Evolutionary conservation across 2,113 vertebrate species (phyloP).

Genomic region (Siphamia tubifer): DNA sequence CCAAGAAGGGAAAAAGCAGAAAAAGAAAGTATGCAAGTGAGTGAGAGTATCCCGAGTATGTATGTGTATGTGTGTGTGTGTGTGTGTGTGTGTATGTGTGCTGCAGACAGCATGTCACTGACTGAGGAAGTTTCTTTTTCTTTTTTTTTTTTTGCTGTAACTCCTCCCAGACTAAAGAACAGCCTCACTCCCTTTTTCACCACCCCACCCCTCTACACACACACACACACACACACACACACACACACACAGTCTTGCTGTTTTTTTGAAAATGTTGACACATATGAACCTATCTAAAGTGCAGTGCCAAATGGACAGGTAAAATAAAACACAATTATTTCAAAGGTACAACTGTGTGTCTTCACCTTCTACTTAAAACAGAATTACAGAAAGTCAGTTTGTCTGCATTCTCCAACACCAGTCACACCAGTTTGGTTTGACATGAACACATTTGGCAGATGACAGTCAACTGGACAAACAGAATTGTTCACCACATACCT

Average conservation of each 20-base stretch:
- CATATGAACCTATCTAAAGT: background rate
- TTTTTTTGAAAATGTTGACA: background rate
- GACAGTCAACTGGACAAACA: conserved; percentile 4
- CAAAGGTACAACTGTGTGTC: background rate
- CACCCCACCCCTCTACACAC: background rate
- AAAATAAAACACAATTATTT: background rate
- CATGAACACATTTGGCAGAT: background rate
- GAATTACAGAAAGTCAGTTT: background rate
- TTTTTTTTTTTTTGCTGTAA: conserved; percentile 9
- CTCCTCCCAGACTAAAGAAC: conserved; percentile 62
- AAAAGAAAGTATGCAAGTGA: background rate
- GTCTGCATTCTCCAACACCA: conserved; percentile 59
- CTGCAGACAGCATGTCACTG: conserved; percentile 47
- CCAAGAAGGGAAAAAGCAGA: background rate
- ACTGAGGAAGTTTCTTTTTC: conserved; percentile 48
- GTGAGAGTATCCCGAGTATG: background rate
- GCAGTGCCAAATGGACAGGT: background rate
- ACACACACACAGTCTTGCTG: background rate
- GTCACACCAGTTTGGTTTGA: conserved; percentile 50
- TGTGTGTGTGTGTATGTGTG: background rate
- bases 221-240: background rate
- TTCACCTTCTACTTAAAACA: background rate
- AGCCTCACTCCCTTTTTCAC: background rate
- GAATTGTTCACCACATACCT: conserved; percentile 7
- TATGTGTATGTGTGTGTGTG: background rate